These are phyloP conservation scores for Allophyes oxyacanthae DNA, from an alignment of 2,888 invertebrate species.

Conservation along the genomic window DNA sequence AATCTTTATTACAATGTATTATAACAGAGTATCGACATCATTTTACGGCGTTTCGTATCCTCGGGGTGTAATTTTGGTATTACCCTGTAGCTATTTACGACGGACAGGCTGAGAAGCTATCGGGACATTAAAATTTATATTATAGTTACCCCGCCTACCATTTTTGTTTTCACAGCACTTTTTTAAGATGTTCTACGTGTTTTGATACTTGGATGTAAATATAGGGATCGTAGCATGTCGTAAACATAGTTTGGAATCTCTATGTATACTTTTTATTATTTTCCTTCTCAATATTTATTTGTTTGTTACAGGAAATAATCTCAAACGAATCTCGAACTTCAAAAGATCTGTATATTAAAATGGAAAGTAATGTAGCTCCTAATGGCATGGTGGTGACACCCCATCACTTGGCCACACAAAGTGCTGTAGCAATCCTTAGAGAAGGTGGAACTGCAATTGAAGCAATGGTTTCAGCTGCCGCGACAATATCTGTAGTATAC, in stretches of 20 bases:
- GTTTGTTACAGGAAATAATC: constrained; percentile 52
- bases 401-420: constrained; percentile 81
- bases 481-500: constrained; percentile 80
- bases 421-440: constrained; percentile 75
- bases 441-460: constrained; percentile 84
- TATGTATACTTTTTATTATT: too few species aligned
- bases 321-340: background rate
- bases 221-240: background rate
- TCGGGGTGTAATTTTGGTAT: constrained; percentile 75
- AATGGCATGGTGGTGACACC: constrained; percentile 83
- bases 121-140: constrained; percentile 76
- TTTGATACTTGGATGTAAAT: constrained; percentile 35
- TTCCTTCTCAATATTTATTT: background rate
- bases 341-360: constrained; percentile 37
- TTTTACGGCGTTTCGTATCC: constrained; percentile 71
- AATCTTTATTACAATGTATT: constrained; percentile 77
- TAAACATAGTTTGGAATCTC: too few species aligned
- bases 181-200: constrained; percentile 31
- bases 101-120: constrained; percentile 76
- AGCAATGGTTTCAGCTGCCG: constrained; percentile 82
- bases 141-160: constrained; percentile 54
- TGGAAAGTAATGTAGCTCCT: constrained; percentile 71
- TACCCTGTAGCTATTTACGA: constrained; percentile 76
- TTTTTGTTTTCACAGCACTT: constrained; percentile 46
- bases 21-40: constrained; percentile 71